These are phyloP conservation scores for Drosophila silvestris DNA, from an alignment of 2,888 invertebrate species.

Conservation along the genomic window DNA sequence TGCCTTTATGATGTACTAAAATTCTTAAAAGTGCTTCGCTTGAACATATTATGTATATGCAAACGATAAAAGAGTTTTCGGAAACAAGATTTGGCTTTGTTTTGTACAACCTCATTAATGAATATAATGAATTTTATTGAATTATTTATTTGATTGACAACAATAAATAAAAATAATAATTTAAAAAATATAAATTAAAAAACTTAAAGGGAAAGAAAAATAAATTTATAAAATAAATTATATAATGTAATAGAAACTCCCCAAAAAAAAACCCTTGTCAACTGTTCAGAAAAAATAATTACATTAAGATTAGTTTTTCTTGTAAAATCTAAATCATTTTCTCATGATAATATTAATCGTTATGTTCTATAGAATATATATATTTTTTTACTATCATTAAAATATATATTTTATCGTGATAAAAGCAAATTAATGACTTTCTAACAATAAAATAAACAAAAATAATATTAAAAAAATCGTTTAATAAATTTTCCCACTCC, in stretches of 20 bases:
- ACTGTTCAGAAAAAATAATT: background rate
- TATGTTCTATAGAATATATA: background rate
- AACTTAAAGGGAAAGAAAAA: background rate
- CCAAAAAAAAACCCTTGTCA: background rate
- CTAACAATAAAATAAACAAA: background rate
- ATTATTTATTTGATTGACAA: background rate
- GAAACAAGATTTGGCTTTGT: background rate
- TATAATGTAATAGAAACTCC: rapidly evolving
- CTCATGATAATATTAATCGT: background rate
- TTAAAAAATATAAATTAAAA: background rate
- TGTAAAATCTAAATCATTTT: background rate
- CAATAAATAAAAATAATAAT: background rate
- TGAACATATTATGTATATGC: background rate
- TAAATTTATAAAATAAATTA: background rate
- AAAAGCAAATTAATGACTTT: background rate
- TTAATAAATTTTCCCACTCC: background rate
- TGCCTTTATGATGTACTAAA: conserved; percentile 4
- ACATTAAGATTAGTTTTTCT: background rate
- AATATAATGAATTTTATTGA: background rate
- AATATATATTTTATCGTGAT: background rate
- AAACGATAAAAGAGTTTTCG: background rate
- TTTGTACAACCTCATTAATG: background rate
- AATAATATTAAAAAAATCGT: background rate
- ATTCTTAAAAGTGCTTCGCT: background rate
- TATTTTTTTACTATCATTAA: too few species aligned